Conservation (phyloP, 2,888 invertebrate genomes). For the Zonitis immaculata region DNA sequence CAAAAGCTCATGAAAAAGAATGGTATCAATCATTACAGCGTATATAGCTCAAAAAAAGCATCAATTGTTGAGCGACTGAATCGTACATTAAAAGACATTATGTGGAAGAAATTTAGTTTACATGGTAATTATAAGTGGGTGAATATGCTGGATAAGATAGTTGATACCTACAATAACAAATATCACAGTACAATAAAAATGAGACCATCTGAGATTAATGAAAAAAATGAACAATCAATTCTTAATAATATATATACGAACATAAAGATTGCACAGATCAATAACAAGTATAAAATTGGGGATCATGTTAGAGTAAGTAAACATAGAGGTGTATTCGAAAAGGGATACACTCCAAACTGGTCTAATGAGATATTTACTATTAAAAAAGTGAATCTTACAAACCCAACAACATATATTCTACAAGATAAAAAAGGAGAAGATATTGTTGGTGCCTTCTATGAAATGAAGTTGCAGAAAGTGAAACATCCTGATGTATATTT, state of each 20-base stretch:
- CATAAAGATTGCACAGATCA: conserved; percentile 20
- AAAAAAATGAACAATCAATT: conserved; percentile 12
- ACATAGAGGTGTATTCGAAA: conserved; percentile 32
- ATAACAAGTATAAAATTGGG: conserved; percentile 25
- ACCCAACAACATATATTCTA: conserved; percentile 33
- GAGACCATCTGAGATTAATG: conserved; percentile 8
- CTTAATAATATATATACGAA: conserved; percentile 20
- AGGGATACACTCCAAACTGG: conserved; percentile 39
- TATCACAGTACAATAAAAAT: too few species aligned
- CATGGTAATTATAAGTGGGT: too few species aligned
- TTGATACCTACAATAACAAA: too few species aligned
- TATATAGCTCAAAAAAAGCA: too few species aligned
- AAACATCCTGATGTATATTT: too few species aligned
- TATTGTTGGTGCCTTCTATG: conserved; percentile 32
- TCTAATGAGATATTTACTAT: conserved; percentile 38
- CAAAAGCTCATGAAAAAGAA: too few species aligned
- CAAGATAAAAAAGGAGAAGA: conserved; percentile 25
- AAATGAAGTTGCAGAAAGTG: conserved; percentile 23
- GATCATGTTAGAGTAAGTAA: conserved; percentile 37
- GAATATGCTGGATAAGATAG: too few species aligned
- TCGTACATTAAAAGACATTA: too few species aligned
- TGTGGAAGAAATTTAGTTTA: too few species aligned
- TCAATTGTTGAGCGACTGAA: too few species aligned
- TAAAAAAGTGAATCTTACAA: conserved; percentile 28
- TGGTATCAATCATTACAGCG: too few species aligned